A percentile compares a stretch with the other conserved stretches of the same genome.
Evolutionary conservation across 2,797 vertebrate genomes (phyloP).

Genomic region (Protosalanx chinensis): DNA sequence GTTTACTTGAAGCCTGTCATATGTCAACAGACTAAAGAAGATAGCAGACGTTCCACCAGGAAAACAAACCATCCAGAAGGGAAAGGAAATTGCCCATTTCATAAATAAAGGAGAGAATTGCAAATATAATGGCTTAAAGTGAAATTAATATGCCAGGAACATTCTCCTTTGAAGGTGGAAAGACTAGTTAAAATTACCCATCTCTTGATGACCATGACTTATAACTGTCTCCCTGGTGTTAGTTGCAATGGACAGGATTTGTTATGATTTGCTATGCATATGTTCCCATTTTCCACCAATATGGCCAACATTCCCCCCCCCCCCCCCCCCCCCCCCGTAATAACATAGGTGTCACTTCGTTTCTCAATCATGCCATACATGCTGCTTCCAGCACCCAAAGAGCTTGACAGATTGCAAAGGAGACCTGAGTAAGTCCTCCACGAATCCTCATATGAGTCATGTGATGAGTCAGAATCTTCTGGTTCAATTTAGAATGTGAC

Average conservation of each 20-base stretch:
- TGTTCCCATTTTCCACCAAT: constrained; percentile 9
- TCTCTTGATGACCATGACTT: constrained; percentile 39
- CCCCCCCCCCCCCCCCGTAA: constrained; percentile 18
- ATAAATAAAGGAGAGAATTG: no score
- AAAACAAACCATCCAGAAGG: neutral
- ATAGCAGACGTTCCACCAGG: neutral
- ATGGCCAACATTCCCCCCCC: neutral
- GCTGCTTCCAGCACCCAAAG: neutral
- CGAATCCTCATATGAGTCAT: neutral
- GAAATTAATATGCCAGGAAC: neutral
- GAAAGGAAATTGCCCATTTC: neutral
- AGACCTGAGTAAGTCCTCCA: neutral
- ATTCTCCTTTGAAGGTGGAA: constrained; percentile 25
- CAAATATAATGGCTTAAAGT: neutral
- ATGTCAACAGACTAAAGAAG: neutral
- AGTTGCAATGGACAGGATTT: constrained; percentile 5
- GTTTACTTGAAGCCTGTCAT: neutral
- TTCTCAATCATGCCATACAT: constrained; percentile 29
- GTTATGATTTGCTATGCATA: constrained; percentile 34
- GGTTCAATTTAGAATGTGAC: neutral
- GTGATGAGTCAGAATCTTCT: neutral
- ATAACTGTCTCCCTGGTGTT: constrained; percentile 42
- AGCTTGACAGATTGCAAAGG: neutral
- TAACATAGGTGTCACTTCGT: constrained; percentile 21
- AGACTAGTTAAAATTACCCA: constrained; percentile 25